Evolutionary conservation across 2,797 vertebrate species (phyloP).

Genomic region (Podarcis siculus): DNA sequence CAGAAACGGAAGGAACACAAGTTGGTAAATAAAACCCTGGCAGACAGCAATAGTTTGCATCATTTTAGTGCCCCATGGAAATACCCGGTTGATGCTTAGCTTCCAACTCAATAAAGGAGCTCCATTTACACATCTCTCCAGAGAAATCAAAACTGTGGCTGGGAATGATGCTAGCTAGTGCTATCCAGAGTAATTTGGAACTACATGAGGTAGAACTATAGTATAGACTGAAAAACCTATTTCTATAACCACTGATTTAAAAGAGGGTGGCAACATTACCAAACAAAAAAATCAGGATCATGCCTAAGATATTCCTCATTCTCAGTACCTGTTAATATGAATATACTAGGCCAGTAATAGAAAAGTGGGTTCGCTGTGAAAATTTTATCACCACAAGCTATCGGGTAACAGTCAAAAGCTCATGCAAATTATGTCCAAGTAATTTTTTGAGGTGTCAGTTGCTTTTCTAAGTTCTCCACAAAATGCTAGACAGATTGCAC

Average conservation of each 20-base stretch:
- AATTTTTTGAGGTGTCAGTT: slow-evolving; percentile 44
- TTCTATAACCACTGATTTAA: neutral
- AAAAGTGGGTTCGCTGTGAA: slow-evolving; percentile 61
- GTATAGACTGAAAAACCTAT: neutral
- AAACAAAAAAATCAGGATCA: neutral
- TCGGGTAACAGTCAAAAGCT: slow-evolving; percentile 52
- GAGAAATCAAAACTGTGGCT: neutral
- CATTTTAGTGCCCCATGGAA: slow-evolving; percentile 47
- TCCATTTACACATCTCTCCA: neutral
- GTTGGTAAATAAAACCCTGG: neutral
- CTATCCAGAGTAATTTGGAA: neutral
- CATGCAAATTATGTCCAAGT: slow-evolving; percentile 39
- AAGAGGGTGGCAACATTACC: fast-evolving
- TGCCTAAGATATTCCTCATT: slow-evolving; percentile 6
- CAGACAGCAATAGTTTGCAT: neutral
- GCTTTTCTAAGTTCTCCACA: slow-evolving; percentile 26
- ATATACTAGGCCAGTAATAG: neutral
- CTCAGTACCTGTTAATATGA: slow-evolving; percentile 40
- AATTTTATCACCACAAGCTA: slow-evolving; percentile 61
- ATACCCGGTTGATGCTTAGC: neutral
- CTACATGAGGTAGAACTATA: fast-evolving
- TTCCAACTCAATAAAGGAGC: neutral
- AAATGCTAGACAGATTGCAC: neutral
- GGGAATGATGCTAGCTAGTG: neutral
- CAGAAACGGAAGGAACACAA: neutral